Conservation (phyloP, 2,797 vertebrate species). For the Choloepus didactylus region DNA sequence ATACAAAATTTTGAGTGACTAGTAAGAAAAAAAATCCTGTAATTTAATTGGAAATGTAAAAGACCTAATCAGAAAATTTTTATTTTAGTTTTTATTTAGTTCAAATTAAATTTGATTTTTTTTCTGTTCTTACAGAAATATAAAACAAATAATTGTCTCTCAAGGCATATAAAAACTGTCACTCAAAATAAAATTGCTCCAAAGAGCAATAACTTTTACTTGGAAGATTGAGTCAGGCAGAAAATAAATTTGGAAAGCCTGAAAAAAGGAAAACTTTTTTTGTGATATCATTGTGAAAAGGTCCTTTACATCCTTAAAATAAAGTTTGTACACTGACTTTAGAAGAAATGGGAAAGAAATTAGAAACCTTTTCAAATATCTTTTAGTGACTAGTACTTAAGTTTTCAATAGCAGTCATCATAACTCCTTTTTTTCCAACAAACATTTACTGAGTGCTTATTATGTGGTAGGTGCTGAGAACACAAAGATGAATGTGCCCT, state of each 20-base stretch:
- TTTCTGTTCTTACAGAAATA: constrained; percentile 47
- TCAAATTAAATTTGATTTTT: constrained; percentile 63
- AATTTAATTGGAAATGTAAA: constrained; percentile 57
- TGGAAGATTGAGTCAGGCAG: not conserved
- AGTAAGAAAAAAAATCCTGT: not conserved
- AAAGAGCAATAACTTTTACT: constrained; percentile 22
- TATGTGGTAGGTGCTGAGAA: not conserved
- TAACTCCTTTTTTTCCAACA: not conserved
- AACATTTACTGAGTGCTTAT: not conserved
- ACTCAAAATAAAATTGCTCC: constrained; percentile 40
- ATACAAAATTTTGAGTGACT: constrained; percentile 6
- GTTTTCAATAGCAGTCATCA: not conserved
- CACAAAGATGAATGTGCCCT: not conserved
- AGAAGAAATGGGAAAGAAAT: constrained; percentile 15
- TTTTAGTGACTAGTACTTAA: not conserved
- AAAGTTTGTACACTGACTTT: not conserved
- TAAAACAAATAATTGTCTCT: constrained; percentile 54
- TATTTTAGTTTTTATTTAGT: not conserved
- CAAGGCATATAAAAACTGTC: constrained; percentile 52
- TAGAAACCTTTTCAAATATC: constrained; percentile 12
- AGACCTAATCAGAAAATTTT: constrained; percentile 8
- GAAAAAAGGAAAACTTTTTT: constrained; percentile 28
- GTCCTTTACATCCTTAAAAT: not conserved
- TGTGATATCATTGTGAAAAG: not conserved
- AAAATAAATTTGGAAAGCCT: constrained; percentile 52